These are phyloP conservation scores for Drosophila multiciliata DNA, from an alignment of 2,888 invertebrate species.

Conservation along the genomic window DNA sequence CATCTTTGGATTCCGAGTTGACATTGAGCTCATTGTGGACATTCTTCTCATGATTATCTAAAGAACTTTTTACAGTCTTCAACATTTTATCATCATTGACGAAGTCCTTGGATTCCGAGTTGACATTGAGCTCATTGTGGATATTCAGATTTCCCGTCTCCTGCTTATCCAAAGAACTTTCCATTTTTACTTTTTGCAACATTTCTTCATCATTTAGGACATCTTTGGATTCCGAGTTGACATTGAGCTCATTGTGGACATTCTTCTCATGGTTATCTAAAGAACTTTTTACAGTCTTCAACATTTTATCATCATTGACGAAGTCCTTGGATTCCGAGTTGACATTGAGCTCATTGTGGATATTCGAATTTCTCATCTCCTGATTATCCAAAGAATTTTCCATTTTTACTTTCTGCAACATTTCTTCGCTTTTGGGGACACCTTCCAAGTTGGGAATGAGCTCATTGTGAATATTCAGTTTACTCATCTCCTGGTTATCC, in stretches of 20 bases:
- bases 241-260: not conserved
- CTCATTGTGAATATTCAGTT: slow-evolving; percentile 3
- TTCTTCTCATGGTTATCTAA: no score
- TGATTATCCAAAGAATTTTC: not conserved
- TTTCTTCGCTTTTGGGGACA: not conserved
- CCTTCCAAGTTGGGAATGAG: not conserved
- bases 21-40: not conserved
- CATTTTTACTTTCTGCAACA: slow-evolving; percentile 2
- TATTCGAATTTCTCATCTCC: not conserved
- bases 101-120: not conserved
- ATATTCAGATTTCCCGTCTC: not conserved
- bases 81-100: not conserved
- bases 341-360: not conserved
- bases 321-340: not conserved
- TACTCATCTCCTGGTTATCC: not conserved
- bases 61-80: no score
- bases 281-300: no score
- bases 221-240: not conserved
- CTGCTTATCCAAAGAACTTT: no score
- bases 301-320: not conserved
- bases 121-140: not conserved
- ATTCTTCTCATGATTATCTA: no score
- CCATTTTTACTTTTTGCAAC: no score
- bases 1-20: not conserved
- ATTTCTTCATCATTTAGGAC: not conserved